phyloP scores from a whole-genome alignment of 2,113 vertebrate genomes.

The Aphyosemion australe region DNA sequence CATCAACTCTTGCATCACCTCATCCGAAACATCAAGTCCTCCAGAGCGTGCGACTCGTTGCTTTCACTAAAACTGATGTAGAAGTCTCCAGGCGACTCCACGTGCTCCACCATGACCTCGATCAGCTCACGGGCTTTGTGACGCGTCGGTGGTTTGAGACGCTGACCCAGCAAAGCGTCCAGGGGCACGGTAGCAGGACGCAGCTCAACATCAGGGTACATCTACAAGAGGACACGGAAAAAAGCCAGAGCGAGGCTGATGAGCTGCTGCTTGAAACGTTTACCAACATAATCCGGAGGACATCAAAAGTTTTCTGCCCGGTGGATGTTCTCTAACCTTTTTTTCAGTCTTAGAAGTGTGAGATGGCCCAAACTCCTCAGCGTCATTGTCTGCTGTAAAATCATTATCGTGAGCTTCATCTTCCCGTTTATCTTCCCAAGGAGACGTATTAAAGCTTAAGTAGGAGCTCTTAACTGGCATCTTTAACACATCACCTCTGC shows the following conservation, averaged over 20 bases:
- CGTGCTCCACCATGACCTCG: constrained; percentile 82
- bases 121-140: constrained; percentile 74
- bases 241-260: not conserved
- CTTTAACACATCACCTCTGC: not conserved
- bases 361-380: constrained; percentile 10
- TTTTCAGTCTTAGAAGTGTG: constrained; percentile 26
- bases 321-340: constrained; percentile 34
- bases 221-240: constrained; percentile 42
- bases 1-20: constrained; percentile 73
- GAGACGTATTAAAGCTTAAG: constrained; percentile 44
- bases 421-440: constrained; percentile 58
- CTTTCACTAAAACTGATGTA: constrained; percentile 82
- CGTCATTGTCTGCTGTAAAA: not conserved
- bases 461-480: constrained; percentile 22
- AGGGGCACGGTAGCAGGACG: constrained; percentile 75
- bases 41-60: constrained; percentile 78
- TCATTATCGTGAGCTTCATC: not conserved
- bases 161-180: constrained; percentile 83
- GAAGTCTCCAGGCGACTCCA: constrained; percentile 87
- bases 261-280: not conserved
- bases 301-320: too few relatives aligned
- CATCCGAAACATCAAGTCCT: constrained; percentile 93
- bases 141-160: constrained; percentile 77
- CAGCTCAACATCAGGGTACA: constrained; percentile 46
- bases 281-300: too few relatives aligned